phyloP scores from a whole-genome alignment of 2,888 invertebrate genomes.

The Ochropleura leucogaster region DNA sequence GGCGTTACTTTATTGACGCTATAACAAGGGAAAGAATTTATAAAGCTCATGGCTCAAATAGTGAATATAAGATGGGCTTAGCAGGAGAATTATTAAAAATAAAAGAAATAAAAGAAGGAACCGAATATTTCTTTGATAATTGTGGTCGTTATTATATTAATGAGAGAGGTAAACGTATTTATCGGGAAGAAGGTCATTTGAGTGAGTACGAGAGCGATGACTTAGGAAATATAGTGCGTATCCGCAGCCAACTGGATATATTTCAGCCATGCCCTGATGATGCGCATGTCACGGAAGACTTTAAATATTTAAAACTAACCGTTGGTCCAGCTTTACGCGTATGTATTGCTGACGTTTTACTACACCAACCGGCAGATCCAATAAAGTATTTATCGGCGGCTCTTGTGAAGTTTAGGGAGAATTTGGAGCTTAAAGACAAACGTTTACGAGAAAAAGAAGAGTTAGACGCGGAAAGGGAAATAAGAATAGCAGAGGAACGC shows the following conservation, averaged over 20 bases:
- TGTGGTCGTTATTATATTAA: conserved; percentile 86
- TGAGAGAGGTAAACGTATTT: conserved; percentile 83
- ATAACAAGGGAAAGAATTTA: conserved; percentile 82
- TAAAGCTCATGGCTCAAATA: conserved; percentile 82
- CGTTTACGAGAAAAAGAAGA: conserved; percentile 78
- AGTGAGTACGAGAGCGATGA: conserved; percentile 89
- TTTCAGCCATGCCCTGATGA: conserved; percentile 83
- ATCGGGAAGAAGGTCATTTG: conserved; percentile 79
- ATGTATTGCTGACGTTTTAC: conserved; percentile 83
- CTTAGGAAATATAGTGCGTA: conserved; percentile 86
- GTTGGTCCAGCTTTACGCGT: conserved; percentile 83
- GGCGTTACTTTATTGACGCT: conserved; percentile 82
- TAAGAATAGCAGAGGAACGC: conserved; percentile 78
- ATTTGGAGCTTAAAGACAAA: conserved; percentile 81
- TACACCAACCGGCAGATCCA: conserved; percentile 86
- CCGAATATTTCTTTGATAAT: conserved; percentile 83
- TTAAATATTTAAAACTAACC: conserved; percentile 82
- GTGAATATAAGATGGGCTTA: conserved; percentile 87
- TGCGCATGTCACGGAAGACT: conserved; percentile 84
- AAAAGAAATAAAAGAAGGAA: conserved; percentile 82
- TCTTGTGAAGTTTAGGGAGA: conserved; percentile 82
- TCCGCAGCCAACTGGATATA: conserved; percentile 80
- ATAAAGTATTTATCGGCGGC: conserved; percentile 81
- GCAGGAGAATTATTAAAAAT: conserved; percentile 82
- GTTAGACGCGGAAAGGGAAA: conserved; percentile 79